These are phyloP conservation scores for Acromyrmex heyeri DNA, from an alignment of 1,140 invertebrate species.

Conservation along the genomic window DNA sequence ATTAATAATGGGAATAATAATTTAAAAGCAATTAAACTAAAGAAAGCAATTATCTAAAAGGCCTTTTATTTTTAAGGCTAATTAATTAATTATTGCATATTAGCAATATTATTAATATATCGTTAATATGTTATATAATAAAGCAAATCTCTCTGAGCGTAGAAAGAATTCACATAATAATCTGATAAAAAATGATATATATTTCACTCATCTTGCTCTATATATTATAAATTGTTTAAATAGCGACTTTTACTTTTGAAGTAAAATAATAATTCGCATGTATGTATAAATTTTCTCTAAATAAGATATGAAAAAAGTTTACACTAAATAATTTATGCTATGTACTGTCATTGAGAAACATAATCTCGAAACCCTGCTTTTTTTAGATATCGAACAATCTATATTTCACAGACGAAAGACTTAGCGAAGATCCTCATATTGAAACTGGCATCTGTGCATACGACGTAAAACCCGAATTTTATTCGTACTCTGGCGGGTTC, in stretches of 20 bases:
- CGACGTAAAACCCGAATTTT: slow-evolving; percentile 56
- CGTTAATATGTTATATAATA: slow-evolving; percentile 16
- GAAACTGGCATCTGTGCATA: slow-evolving; percentile 54
- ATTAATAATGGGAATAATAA: background rate
- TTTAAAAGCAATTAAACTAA: too few relatives aligned
- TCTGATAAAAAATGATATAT: background rate
- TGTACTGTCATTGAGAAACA: background rate
- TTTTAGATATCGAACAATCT: slow-evolving; percentile 28
- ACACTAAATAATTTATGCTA: slow-evolving; percentile 12
- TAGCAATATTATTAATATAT: slow-evolving; percentile 16
- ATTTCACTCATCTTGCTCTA: background rate
- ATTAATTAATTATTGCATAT: slow-evolving; percentile 18
- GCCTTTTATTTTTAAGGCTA: slow-evolving; percentile 10
- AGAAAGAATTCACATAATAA: slow-evolving; percentile 6
- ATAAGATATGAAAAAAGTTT: background rate
- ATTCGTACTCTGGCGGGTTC: slow-evolving; percentile 24
- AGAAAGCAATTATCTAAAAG: slow-evolving; percentile 28
- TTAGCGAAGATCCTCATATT: slow-evolving; percentile 43
- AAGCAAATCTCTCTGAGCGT: background rate
- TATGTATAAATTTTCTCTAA: background rate
- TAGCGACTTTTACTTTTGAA: background rate
- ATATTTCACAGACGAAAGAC: slow-evolving; percentile 31
- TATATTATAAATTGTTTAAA: background rate
- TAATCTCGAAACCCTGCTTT: background rate
- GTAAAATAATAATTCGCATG: background rate